Conservation (phyloP, 2,888 invertebrate genomes). For the Eupeodes luniger region DNA sequence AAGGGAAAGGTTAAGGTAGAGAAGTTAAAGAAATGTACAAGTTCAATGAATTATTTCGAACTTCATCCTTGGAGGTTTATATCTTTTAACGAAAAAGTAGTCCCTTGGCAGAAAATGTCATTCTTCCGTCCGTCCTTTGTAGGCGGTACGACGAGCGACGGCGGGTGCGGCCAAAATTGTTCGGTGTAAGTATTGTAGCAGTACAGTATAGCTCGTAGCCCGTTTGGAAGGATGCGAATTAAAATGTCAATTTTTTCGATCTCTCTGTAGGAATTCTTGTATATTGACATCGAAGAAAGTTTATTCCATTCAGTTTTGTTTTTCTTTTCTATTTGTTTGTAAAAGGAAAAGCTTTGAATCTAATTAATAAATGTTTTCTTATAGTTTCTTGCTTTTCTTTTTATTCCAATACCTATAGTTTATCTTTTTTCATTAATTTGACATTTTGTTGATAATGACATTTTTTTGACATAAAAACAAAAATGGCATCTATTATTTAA, state of each 20-base stretch:
- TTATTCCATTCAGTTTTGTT: slow-evolving; percentile 30
- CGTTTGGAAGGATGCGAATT: slow-evolving; percentile 42
- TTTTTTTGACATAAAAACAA: slow-evolving; percentile 35
- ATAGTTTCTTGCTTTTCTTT: slow-evolving; percentile 35
- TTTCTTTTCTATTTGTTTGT: background rate
- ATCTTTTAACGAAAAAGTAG: slow-evolving; percentile 8
- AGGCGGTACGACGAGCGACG: no score
- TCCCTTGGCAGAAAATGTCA: background rate
- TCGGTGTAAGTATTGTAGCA: no score
- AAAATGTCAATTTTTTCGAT: slow-evolving; percentile 61
- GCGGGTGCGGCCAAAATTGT: no score
- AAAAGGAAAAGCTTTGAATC: slow-evolving; percentile 8
- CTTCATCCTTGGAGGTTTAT: slow-evolving; percentile 5
- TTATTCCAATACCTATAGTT: background rate
- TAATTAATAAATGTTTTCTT: slow-evolving; percentile 40
- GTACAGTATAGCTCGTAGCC: no score
- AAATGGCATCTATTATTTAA: slow-evolving; percentile 61
- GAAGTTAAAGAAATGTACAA: background rate
- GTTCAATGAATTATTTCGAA: slow-evolving; percentile 23
- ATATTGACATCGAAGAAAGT: background rate
- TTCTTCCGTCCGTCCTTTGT: background rate
- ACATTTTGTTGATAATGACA: slow-evolving; percentile 23
- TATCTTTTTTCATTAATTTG: background rate
- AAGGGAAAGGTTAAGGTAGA: no score
- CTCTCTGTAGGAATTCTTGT: background rate